Evolutionary conservation across 35 echinoderm and acorn worm genomes (phyloP), one percentile per base, ranked within the genome.

Genomic region (Diadema setosum): DNA sequence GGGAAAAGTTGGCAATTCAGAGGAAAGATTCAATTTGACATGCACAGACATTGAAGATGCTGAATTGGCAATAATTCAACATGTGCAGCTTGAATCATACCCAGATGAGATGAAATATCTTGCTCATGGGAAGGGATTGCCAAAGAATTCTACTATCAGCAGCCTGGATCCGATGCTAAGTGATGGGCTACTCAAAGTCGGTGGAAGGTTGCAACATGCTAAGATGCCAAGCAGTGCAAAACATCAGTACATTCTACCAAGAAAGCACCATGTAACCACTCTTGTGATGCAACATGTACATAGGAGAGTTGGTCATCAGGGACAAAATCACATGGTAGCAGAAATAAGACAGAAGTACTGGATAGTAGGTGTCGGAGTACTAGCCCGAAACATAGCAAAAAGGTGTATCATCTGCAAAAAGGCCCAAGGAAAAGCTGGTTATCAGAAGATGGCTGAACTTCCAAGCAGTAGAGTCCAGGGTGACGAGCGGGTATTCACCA

Each of bases 391-490:
- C n/a, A n/a, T n/a, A n/a, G n/a, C n/a, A n/a, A n/a, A n/a, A n/a
- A n/a, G n/a, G n/a, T n/a, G n/a, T n/a, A n/a, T n/a, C n/a, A n/a
- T n/a, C n/a, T n/a, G n/a, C n/a, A n/a, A n/a, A n/a, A n/a, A n/a
- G n/a, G 15, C 81, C 26, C 84, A 80, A 82, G 87, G 23, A 35
- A 91, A 45, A 17, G 45, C 29, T 15, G 45, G 9, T 18, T 32
- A 86, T 36, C 90, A 91, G 65, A 85, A 61, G 37, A 86, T 91
- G 90, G 57, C 83, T 16, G 83, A 91, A 16, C 83, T 91, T 41
- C 69, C 90, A 56, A n/a, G n/a, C n/a, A n/a, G n/a, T n/a, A n/a
- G n/a, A n/a, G n/a, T n/a, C n/a, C n/a, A n/a, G n/a, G n/a, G n/a
- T n/a, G n/a, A n/a, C n/a, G n/a, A n/a, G n/a, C n/a, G n/a, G n/a